These are phyloP conservation scores for Conus ventricosus DNA, from an alignment of 1,140 invertebrate genomes.

Conservation along the genomic window DNA sequence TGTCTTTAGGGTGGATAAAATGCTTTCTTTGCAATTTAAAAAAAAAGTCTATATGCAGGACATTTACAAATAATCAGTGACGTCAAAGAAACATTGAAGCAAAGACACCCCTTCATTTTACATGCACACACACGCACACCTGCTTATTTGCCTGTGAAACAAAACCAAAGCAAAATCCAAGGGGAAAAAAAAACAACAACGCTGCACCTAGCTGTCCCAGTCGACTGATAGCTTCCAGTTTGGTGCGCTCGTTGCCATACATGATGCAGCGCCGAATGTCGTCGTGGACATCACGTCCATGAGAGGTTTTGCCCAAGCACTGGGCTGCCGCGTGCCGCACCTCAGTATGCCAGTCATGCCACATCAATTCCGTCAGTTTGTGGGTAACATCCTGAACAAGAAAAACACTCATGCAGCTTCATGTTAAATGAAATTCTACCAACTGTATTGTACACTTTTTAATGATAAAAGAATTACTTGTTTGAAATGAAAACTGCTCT, in stretches of 20 bases:
- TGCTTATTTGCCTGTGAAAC: too few relatives aligned
- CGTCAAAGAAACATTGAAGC: too few relatives aligned
- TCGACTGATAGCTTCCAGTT: constrained; percentile 69
- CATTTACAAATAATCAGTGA: too few relatives aligned
- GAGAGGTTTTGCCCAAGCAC: constrained; percentile 71
- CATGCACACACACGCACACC: too few relatives aligned
- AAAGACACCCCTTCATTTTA: too few relatives aligned
- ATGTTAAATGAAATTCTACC: background rate
- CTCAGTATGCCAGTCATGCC: constrained; percentile 73
- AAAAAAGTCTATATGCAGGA: too few relatives aligned
- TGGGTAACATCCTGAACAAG: constrained; percentile 66
- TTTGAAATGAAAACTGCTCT: too few relatives aligned
- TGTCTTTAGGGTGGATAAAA: too few relatives aligned
- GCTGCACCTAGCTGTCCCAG: constrained; percentile 69
- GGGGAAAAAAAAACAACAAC: too few relatives aligned
- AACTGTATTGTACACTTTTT: background rate
- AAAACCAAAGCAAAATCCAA: too few relatives aligned
- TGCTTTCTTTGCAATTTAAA: too few relatives aligned
- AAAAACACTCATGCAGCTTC: background rate
- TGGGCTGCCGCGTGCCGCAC: constrained; percentile 70
- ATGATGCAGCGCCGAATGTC: constrained; percentile 60
- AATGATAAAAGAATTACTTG: too few relatives aligned
- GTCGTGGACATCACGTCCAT: constrained; percentile 72
- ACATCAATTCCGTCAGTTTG: constrained; percentile 72
- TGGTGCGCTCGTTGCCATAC: constrained; percentile 60